Evolutionary conservation across 2,797 vertebrate genomes (phyloP), one percentile per base, ranked within the genome.

Genomic region (Enteromius trimaculatus): DNA sequence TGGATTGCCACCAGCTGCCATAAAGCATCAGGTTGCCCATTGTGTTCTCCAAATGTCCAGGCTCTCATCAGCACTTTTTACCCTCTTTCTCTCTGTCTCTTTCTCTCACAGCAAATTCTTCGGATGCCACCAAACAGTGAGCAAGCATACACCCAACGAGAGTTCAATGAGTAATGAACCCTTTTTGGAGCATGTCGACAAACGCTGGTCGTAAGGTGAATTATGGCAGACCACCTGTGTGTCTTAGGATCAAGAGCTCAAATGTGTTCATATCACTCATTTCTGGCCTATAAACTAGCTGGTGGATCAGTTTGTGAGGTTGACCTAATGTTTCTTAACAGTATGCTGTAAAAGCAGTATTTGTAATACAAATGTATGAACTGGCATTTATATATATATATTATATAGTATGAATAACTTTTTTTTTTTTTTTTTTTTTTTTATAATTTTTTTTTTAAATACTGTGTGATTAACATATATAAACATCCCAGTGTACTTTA

Each of bases 181-280:
- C 97, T 90, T 98, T 99, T 92, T 98, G 97, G 98, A 99, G 95
- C 93, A 99, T 98, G 97, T 98, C 97, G 94, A 91, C 96, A 87
- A 95, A 95, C 89, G 94, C 96, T 85, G 95, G 93, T 88, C 96
- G 96, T 86, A 99, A 99, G 96, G 98, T 99, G 92, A 91, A 83
- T 53, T 21, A 42, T 44, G 0, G 14, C 19, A 10, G 44, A 77
- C 29, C 39, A 51, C 26, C 47, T 44, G 21, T 31, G 34, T 42
- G 71, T 86, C 55, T 49, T 44, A 44, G 42, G 11, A 44, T 44
- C 42, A 44, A 44, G 42, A 42, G 42, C 42, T 11, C 42, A 44
- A 13, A 44, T 44, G 42, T 11, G 42, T 44, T 44, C 10, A 11
- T 44, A 44, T 77, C 2, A 21, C 11, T 51, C 26, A 68, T 53